Evolutionary conservation across 2,797 vertebrate species (phyloP), one percentile per base, ranked within the genome.

Genomic region (Microchirus variegatus): DNA sequence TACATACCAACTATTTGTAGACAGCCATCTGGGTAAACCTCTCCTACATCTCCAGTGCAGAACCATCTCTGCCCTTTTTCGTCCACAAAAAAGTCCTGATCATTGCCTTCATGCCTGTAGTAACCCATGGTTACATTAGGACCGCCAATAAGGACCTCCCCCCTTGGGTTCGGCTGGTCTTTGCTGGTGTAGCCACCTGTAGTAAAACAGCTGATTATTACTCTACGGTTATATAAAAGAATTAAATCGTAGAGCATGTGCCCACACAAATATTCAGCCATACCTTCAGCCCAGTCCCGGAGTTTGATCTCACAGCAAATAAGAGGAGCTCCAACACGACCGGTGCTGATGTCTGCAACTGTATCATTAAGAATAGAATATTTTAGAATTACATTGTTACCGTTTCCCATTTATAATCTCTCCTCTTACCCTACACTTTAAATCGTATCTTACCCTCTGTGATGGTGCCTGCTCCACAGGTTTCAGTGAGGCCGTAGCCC

Each of bases 61-160:
- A 99, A 99, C 97, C 98, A 99, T 26, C 95, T 90, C 87, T 99
- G 97, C 2, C 95, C 95, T 0, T 91, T 92, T 59, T 95, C 93
- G 61, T 99, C 97, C 53, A 90, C 54, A 47, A 91, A 94, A 70
- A 96, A 99, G 77, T 99, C 97, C 50, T 95, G 89, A 31, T 90
- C 75, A 0, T 91, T 94, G 69, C 89, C 90, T 53, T 96, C 93
- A 0, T 88, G 91, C 84, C 90, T 94, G 85, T 94, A 99, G 90
- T 99, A 99, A 19, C 97, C 98, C 94, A 96, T 93, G 11, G 98
- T 97, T 57, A 99, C 96, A 1, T 99, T 99, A 35, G 95, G 94
- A 8, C 98, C 97, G 1, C 98, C 98, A 0, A 99, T 95, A 58
- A 99, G 64, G 9, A 99, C 91, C 84, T 99, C 97, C 14, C 98